Evolutionary conservation across 2,888 invertebrate species (phyloP), one percentile per base, ranked within the genome.

Genomic region (Creontiades dilutus): DNA sequence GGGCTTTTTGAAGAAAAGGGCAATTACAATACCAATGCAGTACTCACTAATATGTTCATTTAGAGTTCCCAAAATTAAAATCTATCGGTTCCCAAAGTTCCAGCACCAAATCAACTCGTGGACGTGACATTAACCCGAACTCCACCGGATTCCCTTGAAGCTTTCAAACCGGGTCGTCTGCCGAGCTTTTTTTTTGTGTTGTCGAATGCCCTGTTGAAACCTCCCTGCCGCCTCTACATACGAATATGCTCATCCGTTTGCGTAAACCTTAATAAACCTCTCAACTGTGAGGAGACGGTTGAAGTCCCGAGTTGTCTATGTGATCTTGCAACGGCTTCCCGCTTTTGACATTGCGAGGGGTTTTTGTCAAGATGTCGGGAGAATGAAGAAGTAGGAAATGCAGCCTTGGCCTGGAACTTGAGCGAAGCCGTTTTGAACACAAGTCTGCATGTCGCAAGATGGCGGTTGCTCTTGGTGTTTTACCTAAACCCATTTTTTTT

Each of bases 361-460:
- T 37, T 68, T 23, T 23, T 68, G 68, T n/a, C n/a, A 23, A 23
- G 68, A 68, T 68, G 68, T 68, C 5, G 27, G 68, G 68, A 68
- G 68, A 68, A 68, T 68, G 23, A 13, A 23, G 68, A 68, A 27
- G 68, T 68, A 68, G 68, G 68, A 68, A 68, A 68, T 68, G 27
- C 68, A 27, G 68, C 68, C 68, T 68, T 68, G 68, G 68, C 68
- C 23, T 68, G 68, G 27, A 68, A 68, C 68, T 23, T 68, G 68
- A 13, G 27, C 68, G 23, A 23, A 37, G 37, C 7, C 37, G 37
- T 37, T 37, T 37, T 2, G 7, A 37, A 2, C 37, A 4, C 37
- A 37, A 37, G 37, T 37, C 37, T 37, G 7, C 37, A 37, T 37
- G 37, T 37, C 7, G 37, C 37, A 37, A 37, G 37, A 7, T 37